Conservation (phyloP, 2,113 vertebrate species). For the Urocynchramus pylzowi region DNA sequence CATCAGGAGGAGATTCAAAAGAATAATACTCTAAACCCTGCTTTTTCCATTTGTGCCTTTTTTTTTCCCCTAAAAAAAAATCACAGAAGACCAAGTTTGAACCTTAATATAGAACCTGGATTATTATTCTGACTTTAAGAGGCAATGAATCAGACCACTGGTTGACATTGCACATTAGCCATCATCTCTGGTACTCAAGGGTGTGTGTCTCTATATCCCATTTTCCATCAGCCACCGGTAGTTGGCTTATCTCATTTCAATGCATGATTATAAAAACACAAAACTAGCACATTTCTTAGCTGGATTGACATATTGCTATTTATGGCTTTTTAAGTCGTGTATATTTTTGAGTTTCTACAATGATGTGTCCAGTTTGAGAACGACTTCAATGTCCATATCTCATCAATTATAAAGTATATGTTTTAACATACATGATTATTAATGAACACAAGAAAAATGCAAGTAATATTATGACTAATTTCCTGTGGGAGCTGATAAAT, state of each 20-base stretch:
- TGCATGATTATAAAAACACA: background rate
- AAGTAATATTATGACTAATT: slow-evolving; percentile 46
- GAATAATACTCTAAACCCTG: background rate
- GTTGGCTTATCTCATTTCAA: background rate
- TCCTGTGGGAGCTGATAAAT: slow-evolving; percentile 25
- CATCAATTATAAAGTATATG: slow-evolving; percentile 43
- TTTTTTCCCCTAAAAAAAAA: rapidly evolving
- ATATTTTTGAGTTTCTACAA: slow-evolving; percentile 64
- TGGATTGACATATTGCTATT: slow-evolving; percentile 54
- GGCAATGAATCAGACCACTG: background rate
- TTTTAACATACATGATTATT: slow-evolving; percentile 43
- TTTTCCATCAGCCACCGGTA: background rate
- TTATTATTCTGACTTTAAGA: background rate
- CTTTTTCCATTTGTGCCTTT: background rate
- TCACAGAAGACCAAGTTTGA: background rate
- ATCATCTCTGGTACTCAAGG: background rate
- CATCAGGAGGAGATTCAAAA: background rate
- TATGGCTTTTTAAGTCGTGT: slow-evolving; percentile 14
- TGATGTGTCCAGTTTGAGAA: slow-evolving; percentile 34
- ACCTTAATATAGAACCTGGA: background rate
- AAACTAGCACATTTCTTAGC: slow-evolving; percentile 18
- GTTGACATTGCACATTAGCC: background rate
- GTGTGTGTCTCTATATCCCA: background rate
- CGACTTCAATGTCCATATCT: slow-evolving; percentile 16
- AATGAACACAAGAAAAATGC: slow-evolving; percentile 15